These are phyloP conservation scores for Agraylea sexmaculata DNA, from an alignment of 1,140 invertebrate species.

Conservation along the genomic window DNA sequence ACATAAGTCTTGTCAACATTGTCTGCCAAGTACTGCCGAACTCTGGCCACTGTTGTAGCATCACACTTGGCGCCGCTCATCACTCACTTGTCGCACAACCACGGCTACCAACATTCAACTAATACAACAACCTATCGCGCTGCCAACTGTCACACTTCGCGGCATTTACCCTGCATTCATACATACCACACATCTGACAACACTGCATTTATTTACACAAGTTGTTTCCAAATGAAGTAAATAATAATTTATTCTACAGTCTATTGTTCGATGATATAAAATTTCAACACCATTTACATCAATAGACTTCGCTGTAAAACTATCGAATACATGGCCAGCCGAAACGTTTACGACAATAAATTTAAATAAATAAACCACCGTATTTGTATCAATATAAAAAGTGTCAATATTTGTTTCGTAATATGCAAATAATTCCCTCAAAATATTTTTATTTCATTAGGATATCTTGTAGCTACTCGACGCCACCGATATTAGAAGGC, in stretches of 20 bases:
- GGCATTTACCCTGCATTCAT: conserved; percentile 16
- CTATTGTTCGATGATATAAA: no score
- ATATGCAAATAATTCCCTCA: no score
- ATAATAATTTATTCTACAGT: background rate
- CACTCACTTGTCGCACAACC: background rate
- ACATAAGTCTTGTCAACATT: conserved; percentile 59
- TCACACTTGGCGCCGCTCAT: conserved; percentile 19
- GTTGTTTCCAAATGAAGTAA: background rate
- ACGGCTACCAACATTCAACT: background rate
- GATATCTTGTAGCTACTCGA: no score
- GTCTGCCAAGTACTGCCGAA: conserved; percentile 55
- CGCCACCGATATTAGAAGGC: no score
- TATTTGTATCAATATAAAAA: no score
- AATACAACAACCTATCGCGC: background rate
- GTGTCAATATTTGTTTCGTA: no score
- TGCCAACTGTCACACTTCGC: background rate
- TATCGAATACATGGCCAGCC: no score
- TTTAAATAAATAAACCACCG: no score
- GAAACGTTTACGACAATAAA: no score
- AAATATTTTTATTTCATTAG: no score
- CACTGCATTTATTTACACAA: conserved; percentile 9
- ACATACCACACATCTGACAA: conserved; percentile 1
- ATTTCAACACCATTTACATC: no score
- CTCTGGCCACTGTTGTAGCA: conserved; percentile 35
- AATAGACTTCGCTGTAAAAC: no score